Conservation (phyloP, 2,888 invertebrate genomes). For the Strigamia maritima region DNA sequence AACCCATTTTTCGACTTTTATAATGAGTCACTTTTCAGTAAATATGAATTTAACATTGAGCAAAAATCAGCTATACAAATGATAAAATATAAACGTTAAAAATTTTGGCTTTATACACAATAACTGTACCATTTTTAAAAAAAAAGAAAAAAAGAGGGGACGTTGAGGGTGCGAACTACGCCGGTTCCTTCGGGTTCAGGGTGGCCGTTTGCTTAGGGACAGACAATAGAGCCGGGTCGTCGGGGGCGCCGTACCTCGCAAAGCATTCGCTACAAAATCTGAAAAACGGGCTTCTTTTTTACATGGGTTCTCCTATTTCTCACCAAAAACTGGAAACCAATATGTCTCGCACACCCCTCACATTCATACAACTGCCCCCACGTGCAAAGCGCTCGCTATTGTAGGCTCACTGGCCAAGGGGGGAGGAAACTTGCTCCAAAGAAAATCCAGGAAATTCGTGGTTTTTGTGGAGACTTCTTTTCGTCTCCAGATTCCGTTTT, state of each 20-base stretch:
- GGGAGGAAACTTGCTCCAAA: slow-evolving; percentile 10
- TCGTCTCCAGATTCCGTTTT: neutral
- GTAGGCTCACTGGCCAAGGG: slow-evolving; percentile 10
- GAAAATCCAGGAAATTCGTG: slow-evolving; percentile 15
- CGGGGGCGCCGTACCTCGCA: slow-evolving; percentile 15
- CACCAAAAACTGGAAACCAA: slow-evolving; percentile 15
- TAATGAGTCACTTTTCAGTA: too few species aligned
- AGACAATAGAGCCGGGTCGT: slow-evolving; percentile 4
- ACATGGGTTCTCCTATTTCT: neutral
- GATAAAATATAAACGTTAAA: neutral
- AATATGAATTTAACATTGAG: neutral
- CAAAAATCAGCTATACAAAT: neutral
- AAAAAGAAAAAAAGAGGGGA: neutral
- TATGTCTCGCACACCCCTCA: slow-evolving; percentile 1
- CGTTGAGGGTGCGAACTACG: slow-evolving; percentile 4
- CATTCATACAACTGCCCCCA: slow-evolving; percentile 10
- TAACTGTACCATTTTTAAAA: neutral
- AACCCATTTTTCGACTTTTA: too few species aligned
- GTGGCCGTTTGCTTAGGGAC: slow-evolving; percentile 2
- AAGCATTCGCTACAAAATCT: slow-evolving; percentile 10
- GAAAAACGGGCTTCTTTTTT: slow-evolving; percentile 15
- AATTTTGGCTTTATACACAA: neutral
- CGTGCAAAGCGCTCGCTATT: slow-evolving; percentile 10
- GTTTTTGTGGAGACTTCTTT: slow-evolving; percentile 1
- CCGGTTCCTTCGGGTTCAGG: slow-evolving; percentile 13